Percentiles rank a stretch among this genome's conserved stretches.
phyloP scores from a whole-genome alignment of 1,140 invertebrate genomes.

The Brevipalpus yothersi region DNA sequence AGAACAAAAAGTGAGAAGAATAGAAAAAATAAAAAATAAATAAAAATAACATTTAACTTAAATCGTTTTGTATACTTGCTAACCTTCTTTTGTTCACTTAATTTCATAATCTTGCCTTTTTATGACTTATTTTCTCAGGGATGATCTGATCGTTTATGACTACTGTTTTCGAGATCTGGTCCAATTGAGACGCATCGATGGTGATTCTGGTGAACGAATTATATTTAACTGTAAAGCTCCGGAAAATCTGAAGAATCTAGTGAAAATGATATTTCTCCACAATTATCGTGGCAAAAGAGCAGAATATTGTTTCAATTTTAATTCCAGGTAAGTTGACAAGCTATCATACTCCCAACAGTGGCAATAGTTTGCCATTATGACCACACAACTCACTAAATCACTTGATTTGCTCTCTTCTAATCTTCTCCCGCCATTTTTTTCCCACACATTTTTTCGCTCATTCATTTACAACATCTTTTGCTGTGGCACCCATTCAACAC shows the following conservation, averaged over 20 bases:
- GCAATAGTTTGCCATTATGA: not conserved
- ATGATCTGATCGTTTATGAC: conserved; percentile 47
- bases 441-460: no score
- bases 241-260: conserved; percentile 33
- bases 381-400: not conserved
- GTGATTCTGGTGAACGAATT: conserved; percentile 21
- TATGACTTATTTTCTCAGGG: conserved; percentile 34
- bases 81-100: no score
- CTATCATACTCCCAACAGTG: not conserved
- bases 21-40: no score
- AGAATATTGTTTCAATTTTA: conserved; percentile 48
- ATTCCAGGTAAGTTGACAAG: conserved; percentile 30
- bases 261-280: conserved; percentile 53
- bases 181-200: conserved; percentile 24
- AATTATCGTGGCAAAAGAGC: conserved; percentile 47
- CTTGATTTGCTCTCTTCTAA: not conserved
- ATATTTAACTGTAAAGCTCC: conserved; percentile 22
- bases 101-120: not conserved
- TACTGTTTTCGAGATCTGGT: conserved; percentile 52
- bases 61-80: no score
- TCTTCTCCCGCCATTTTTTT: no score
- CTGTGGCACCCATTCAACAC: no score
- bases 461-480: no score
- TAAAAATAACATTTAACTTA: no score
- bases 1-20: no score